Conservation (phyloP, 92 coral and sea anemone species). For the Porites cylindrica region DNA sequence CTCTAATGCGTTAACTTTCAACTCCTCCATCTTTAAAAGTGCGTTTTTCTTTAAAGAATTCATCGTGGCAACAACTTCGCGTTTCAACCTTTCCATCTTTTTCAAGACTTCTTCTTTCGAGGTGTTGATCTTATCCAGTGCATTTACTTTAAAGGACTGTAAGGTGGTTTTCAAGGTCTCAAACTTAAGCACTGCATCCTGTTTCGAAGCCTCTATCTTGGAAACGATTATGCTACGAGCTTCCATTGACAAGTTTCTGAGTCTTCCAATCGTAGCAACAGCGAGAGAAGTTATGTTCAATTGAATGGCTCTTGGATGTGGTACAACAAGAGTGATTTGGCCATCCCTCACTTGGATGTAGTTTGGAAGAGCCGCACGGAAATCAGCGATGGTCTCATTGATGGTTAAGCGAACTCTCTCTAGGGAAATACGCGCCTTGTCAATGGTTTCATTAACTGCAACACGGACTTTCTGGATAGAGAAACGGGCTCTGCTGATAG, state of each 20-base stretch:
- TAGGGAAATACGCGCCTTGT: not conserved
- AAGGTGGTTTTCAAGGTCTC: constrained; percentile 58
- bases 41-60: constrained; percentile 52
- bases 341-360: constrained; percentile 77
- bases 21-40: not conserved
- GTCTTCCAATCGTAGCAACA: constrained; percentile 61
- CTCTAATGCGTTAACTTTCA: constrained; percentile 35
- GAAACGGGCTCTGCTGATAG: constrained; percentile 17
- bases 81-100: constrained; percentile 60
- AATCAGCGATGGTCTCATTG: constrained; percentile 32
- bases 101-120: constrained; percentile 48
- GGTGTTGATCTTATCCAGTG: constrained; percentile 41
- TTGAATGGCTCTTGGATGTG: constrained; percentile 69
- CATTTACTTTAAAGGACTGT: constrained; percentile 52
- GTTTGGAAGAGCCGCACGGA: constrained; percentile 65
- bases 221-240: constrained; percentile 57
- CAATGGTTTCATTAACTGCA: constrained; percentile 14
- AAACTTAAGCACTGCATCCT: constrained; percentile 54
- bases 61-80: constrained; percentile 56
- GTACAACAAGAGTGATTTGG: constrained; percentile 67
- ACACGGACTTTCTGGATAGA: constrained; percentile 33
- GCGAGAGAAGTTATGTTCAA: constrained; percentile 67
- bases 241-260: constrained; percentile 53
- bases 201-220: constrained; percentile 57
- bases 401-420: not conserved